Evolutionary conservation across 2,113 vertebrate species (phyloP).

Genomic region (Gymnobelideus leadbeateri): DNA sequence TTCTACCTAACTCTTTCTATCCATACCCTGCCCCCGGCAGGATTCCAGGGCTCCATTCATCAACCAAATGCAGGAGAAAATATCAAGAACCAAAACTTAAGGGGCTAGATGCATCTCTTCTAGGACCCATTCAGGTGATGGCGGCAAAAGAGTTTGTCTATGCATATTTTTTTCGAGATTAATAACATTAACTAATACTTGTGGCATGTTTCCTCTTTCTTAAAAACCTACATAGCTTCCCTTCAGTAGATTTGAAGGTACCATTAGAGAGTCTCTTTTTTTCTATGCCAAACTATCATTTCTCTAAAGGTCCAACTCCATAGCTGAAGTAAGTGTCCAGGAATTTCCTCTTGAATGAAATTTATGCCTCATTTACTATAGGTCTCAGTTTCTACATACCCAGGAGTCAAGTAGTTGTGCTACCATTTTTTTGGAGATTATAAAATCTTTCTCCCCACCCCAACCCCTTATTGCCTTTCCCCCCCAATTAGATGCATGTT

Average conservation of each 20-base stretch:
- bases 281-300: background rate
- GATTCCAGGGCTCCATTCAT: background rate
- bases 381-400: too few species aligned
- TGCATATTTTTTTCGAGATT: background rate
- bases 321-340: too few species aligned
- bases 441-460: too few species aligned
- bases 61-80: background rate
- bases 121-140: background rate
- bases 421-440: too few species aligned
- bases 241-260: background rate
- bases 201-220: background rate
- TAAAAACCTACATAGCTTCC: background rate
- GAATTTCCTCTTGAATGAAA: too few species aligned
- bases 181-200: background rate
- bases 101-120: background rate
- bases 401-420: too few species aligned
- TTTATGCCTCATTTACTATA: too few species aligned
- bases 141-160: background rate
- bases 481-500: too few species aligned
- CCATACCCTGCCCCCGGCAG: background rate
- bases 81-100: background rate
- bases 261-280: background rate
- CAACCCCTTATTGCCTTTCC: too few species aligned
- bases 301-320: too few species aligned
- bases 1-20: background rate